Base-by-base conservation (phyloP, 2,113 vertebrate genomes). In the Pandion haliaetus region DNA sequence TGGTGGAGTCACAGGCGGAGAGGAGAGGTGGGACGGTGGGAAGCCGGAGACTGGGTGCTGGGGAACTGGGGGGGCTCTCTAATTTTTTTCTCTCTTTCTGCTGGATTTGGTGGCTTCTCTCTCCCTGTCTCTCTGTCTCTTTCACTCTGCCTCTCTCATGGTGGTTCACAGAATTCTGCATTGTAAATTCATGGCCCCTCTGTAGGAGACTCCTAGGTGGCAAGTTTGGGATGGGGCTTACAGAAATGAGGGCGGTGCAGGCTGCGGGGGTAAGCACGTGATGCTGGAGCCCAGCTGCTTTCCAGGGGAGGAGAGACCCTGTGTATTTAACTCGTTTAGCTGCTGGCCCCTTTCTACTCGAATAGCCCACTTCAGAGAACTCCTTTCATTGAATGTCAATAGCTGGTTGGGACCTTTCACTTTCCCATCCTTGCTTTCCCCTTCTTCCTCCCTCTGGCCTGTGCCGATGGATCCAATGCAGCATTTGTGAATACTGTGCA, bases 401-500 rank as follows among this genome's bases (percentile, higher is more conserved):
- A 86, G 89, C 89, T 92, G 79, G 66, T 21, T 94, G 91, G 83
- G 93, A 90, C 91, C 82, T 97, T 82, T 90, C 49, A 86, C 84
- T 90, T 97, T 71, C 96, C 95, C 87, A 47, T 91, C 95, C 95
- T 93, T 93, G 82, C 93, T 94, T 88, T 91, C 55, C 90, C 95
- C 84, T 92, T 91, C 82, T 95, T 96, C 45, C 36, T 96, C 66
- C 92, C 78, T 91, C 78, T 93, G 92, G 74, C 96, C 92, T 96
- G 91, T 91, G 97, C 96, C 17, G 0, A 61, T 93, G 59, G 88
- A 95, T 95, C 94, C 92, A 96, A 97, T 97, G 97, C 96, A 97
- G 97, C 95, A 97, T 97, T 97, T 95, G 96, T 97, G 97, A 97
- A 96, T 96, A 95, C 93, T 89, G 78, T 97, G 95, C 91, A 96